phyloP scores from a whole-genome alignment of 2,797 vertebrate species.

The Euphonia xanthogaster region DNA sequence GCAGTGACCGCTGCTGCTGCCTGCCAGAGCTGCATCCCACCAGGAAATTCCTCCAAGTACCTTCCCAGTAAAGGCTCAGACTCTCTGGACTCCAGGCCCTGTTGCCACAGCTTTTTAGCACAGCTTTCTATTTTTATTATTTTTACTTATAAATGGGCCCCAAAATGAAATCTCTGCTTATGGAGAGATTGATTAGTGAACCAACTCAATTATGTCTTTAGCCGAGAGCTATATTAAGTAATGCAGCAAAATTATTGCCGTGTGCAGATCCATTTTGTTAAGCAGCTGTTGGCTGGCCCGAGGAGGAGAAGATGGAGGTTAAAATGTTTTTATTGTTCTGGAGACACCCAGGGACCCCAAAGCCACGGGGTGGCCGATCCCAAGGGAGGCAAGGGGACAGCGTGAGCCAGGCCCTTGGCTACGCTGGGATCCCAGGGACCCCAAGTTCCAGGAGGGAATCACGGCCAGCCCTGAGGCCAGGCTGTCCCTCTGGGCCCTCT shows the following conservation, averaged over 20 bases:
- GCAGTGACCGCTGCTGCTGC: not conserved
- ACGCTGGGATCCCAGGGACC: not conserved
- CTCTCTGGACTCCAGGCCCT: not conserved
- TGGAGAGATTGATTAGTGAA: slow-evolving; percentile 80
- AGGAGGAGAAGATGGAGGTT: slow-evolving; percentile 73
- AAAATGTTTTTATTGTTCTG: not conserved
- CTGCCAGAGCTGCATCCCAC: not conserved
- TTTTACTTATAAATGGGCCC: slow-evolving; percentile 58
- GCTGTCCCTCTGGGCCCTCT: not conserved
- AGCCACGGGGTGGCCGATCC: fast-evolving
- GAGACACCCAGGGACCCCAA: not conserved
- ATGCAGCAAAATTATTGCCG: slow-evolving; percentile 74
- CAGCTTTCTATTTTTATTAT: slow-evolving; percentile 11
- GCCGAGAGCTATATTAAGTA: slow-evolving; percentile 79
- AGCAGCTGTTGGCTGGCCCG: slow-evolving; percentile 71
- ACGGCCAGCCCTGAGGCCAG: not conserved
- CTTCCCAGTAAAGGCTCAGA: not conserved
- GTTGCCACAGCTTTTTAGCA: not conserved
- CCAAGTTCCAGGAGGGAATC: not conserved
- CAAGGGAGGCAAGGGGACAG: not conserved
- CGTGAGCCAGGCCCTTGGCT: not conserved
- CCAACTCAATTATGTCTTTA: slow-evolving; percentile 80
- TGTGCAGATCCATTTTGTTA: slow-evolving; percentile 75
- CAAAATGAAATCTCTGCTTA: slow-evolving; percentile 68
- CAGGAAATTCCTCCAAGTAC: fast-evolving